Conservation (phyloP, 1,140 invertebrate species). For the Cherax destructor region DNA sequence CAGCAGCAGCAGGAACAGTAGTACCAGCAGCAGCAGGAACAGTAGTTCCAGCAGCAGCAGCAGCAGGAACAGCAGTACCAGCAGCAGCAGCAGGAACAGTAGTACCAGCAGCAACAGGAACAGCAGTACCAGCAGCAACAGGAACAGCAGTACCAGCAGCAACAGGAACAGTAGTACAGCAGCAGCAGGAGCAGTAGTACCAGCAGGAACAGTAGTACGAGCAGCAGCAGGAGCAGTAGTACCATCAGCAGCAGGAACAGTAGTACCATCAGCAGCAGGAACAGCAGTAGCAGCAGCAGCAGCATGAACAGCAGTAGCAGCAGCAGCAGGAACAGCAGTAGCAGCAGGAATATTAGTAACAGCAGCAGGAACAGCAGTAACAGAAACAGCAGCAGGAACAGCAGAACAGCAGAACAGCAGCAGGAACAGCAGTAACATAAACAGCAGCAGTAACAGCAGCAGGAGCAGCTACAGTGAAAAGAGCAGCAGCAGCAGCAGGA, state of each 20-base stretch:
- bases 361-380: not conserved
- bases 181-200: too few species aligned
- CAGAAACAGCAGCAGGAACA: not conserved
- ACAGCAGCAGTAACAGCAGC: not conserved
- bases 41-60: not conserved
- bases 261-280: not conserved
- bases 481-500: not conserved
- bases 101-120: not conserved
- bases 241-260: not conserved
- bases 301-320: not conserved
- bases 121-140: not conserved
- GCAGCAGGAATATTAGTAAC: not conserved
- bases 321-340: not conserved
- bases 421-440: not conserved
- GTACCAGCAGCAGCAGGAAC: not conserved
- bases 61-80: not conserved
- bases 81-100: not conserved
- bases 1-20: not conserved
- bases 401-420: not conserved
- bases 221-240: not conserved
- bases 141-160: not conserved
- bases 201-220: not conserved
- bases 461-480: constrained; percentile 1
- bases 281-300: not conserved
- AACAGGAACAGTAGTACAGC: not conserved